Conservation (phyloP, 2,797 vertebrate genomes). For the Schizothorax lantsangensis region DNA sequence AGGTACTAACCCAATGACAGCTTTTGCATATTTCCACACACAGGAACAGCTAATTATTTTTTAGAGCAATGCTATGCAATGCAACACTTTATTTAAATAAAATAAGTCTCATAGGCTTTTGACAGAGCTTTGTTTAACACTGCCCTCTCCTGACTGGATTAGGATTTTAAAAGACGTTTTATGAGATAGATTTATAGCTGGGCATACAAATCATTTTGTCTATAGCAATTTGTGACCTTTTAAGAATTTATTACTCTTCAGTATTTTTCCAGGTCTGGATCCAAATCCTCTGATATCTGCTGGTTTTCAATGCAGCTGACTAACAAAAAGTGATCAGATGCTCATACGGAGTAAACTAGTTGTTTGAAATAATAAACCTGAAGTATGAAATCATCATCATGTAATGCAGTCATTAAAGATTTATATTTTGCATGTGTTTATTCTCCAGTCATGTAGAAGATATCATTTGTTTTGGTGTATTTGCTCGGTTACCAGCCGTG, state of each 20-base stretch:
- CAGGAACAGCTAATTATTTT: neutral
- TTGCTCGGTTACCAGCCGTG: neutral
- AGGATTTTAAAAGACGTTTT: too few species aligned
- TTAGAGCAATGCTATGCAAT: neutral
- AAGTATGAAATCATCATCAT: neutral
- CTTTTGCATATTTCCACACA: neutral
- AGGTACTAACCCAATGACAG: too few species aligned
- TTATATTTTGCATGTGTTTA: neutral
- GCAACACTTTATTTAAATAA: too few species aligned
- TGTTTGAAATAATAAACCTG: neutral
- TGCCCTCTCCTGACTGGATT: conserved; percentile 5
- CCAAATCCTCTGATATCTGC: neutral
- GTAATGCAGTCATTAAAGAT: neutral
- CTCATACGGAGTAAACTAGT: too few species aligned
- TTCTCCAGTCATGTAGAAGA: neutral
- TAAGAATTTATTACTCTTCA: neutral
- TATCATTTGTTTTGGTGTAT: neutral
- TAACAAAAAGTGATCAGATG: neutral
- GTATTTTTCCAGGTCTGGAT: neutral
- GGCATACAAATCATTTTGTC: neutral
- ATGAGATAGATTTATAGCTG: neutral
- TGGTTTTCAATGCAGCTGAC: neutral
- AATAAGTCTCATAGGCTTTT: neutral
- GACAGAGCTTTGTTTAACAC: neutral
- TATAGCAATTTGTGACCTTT: neutral